phyloP scores from a whole-genome alignment of 1,140 invertebrate species.

The Brachionus rotundiformis region DNA sequence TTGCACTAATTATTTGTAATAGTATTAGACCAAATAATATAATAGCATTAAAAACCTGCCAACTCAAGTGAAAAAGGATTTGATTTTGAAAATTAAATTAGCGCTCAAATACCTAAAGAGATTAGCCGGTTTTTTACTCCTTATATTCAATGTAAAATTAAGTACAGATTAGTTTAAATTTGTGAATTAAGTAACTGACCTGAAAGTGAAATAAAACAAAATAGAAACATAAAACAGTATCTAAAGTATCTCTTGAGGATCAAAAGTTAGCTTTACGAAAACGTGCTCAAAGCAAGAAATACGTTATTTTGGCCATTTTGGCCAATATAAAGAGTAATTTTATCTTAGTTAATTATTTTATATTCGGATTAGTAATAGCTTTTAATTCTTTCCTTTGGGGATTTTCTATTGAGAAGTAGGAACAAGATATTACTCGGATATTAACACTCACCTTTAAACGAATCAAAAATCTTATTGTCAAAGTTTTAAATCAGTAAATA shows the following conservation, averaged over 20 bases:
- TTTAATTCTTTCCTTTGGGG: constrained; percentile 37
- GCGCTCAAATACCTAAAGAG: not conserved
- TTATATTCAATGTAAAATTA: not conserved
- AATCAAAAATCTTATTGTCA: constrained; percentile 44
- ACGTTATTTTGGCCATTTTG: not conserved
- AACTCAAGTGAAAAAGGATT: constrained; percentile 8
- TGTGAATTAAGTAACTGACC: constrained; percentile 37
- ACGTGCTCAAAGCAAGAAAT: constrained; percentile 28
- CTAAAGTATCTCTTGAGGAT: constrained; percentile 31
- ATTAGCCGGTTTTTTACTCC: not conserved
- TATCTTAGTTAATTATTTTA: constrained; percentile 34
- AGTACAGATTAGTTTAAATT: constrained; percentile 12
- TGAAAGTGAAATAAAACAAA: not conserved
- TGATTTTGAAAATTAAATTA: constrained; percentile 7
- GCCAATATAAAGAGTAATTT: constrained; percentile 5
- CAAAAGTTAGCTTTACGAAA: not conserved
- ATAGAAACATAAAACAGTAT: constrained; percentile 5
- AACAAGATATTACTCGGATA: constrained; percentile 4
- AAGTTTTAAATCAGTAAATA: constrained; percentile 31
- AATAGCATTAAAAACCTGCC: constrained; percentile 13
- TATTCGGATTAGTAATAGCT: constrained; percentile 30
- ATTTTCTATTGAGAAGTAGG: not conserved
- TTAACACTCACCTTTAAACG: not conserved
- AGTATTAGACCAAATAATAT: not conserved
- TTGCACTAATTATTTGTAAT: too few species aligned